A percentile compares a stretch with the other conserved stretches of the same genome.
These are phyloP conservation scores for Trichacis sp. DNA, from an alignment of 2,888 invertebrate genomes.

Conservation along the genomic window DNA sequence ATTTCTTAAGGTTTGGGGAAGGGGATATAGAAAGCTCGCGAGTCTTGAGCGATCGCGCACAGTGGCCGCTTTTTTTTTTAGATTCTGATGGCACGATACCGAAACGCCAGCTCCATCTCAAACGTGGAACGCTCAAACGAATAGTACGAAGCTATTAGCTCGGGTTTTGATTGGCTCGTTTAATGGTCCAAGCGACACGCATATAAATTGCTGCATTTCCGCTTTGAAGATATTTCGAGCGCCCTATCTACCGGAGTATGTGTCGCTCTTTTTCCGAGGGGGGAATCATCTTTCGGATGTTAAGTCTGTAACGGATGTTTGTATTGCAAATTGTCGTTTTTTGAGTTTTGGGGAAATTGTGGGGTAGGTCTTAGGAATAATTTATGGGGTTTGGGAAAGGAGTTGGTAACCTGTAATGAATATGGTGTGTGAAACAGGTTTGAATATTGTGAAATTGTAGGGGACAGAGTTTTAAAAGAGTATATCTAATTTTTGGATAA, in stretches of 20 bases:
- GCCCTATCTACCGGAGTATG: constrained; percentile 42
- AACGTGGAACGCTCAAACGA: too few relatives aligned
- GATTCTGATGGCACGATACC: constrained; percentile 65
- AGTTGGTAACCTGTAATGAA: too few relatives aligned
- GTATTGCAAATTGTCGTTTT: too few relatives aligned
- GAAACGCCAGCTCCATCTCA: constrained; percentile 57
- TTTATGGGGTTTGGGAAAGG: too few relatives aligned
- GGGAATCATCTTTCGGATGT: too few relatives aligned
- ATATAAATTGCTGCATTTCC: constrained; percentile 65
- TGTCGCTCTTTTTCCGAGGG: constrained; percentile 34
- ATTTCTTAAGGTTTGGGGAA: constrained; percentile 26
- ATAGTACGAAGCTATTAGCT: constrained; percentile 60
- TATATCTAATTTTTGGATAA: too few relatives aligned
- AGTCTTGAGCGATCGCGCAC: constrained; percentile 49
- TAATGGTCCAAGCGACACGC: constrained; percentile 66
- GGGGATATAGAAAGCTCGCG: constrained; percentile 32
- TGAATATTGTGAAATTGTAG: too few relatives aligned
- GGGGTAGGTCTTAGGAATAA: too few relatives aligned
- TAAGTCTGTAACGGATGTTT: too few relatives aligned
- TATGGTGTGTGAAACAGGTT: too few relatives aligned
- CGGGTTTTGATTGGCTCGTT: constrained; percentile 66
- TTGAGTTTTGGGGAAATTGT: too few relatives aligned
- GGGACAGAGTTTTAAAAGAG: too few relatives aligned
- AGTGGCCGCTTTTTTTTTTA: constrained; percentile 64
- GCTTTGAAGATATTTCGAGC: constrained; percentile 62